A percentile compares a stretch with the other conserved stretches of the same genome.
Evolutionary conservation across 2,888 invertebrate species (phyloP).

Genomic region (Sepiola atlantica): DNA sequence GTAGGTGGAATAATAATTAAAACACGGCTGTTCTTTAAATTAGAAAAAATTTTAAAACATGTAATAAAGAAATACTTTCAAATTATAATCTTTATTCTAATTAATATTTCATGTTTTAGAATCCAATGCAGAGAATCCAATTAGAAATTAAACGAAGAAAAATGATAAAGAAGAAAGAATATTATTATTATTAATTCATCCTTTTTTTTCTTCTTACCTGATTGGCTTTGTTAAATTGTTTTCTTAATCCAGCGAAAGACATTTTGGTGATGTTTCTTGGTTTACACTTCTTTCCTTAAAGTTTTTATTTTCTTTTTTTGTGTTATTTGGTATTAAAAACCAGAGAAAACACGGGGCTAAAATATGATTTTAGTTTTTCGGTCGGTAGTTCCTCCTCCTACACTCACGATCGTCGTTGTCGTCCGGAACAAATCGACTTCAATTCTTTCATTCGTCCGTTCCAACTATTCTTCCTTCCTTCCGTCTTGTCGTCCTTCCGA

Average conservation of each 20-base stretch:
- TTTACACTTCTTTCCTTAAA: not conserved
- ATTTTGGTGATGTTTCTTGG: slow-evolving; percentile 77
- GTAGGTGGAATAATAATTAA: not conserved
- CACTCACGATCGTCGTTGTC: not conserved
- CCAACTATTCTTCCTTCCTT: not conserved
- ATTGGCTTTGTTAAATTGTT: slow-evolving; percentile 99
- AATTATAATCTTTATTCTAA: too few species aligned
- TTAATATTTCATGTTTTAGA: not conserved
- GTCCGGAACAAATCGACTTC: not conserved
- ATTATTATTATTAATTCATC: not conserved
- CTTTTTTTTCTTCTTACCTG: slow-evolving; percentile 80
- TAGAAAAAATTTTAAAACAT: too few species aligned
- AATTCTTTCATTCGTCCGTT: too few species aligned
- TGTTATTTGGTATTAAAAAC: not conserved
- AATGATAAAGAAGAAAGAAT: not conserved
- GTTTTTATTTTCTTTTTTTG: not conserved
- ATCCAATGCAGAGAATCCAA: not conserved
- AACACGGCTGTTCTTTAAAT: not conserved
- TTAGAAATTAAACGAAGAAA: not conserved
- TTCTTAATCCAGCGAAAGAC: slow-evolving; percentile 99
- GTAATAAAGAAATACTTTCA: too few species aligned
- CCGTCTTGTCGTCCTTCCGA: too few species aligned
- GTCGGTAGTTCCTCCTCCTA: not conserved
- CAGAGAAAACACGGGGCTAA: not conserved
- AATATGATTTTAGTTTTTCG: not conserved